Percentiles rank a stretch among this genome's conserved stretches.
These are phyloP conservation scores for Azorinus chamasolen DNA, from an alignment of 2,888 invertebrate genomes.

Conservation along the genomic window DNA sequence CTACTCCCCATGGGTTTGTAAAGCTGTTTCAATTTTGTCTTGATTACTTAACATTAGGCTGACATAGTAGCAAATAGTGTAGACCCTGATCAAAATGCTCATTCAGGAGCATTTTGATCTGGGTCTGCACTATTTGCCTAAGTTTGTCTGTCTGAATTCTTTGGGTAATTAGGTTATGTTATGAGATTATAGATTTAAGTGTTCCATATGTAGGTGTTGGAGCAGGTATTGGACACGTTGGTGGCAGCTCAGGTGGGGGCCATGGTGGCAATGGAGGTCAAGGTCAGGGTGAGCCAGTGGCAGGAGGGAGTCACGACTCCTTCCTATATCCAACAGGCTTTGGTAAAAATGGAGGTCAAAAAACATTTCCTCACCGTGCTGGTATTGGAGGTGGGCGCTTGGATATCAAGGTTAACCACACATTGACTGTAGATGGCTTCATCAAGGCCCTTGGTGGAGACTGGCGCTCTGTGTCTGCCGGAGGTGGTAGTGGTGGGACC, in stretches of 20 bases:
- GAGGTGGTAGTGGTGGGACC: conserved; percentile 79
- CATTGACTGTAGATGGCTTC: conserved; percentile 72
- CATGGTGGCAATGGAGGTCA: conserved; percentile 78
- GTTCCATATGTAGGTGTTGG: conserved; percentile 19
- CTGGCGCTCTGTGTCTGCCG: conserved; percentile 70
- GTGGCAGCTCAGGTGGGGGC: conserved; percentile 75
- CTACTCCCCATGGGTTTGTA: too few species aligned
- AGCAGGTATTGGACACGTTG: conserved; percentile 62
- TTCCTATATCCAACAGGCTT: conserved; percentile 69
- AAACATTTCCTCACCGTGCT: conserved; percentile 72
- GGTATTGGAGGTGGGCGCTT: conserved; percentile 75
- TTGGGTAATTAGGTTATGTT: too few species aligned
- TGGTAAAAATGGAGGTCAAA: conserved; percentile 77
- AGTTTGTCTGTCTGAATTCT: too few species aligned
- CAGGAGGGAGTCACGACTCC: conserved; percentile 71
- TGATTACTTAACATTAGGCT: too few species aligned
- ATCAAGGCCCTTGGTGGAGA: conserved; percentile 69
- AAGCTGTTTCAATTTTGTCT: too few species aligned
- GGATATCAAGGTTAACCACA: conserved; percentile 65
- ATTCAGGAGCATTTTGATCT: too few species aligned
- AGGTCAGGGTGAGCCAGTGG: conserved; percentile 63
- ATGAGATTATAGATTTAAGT: too few species aligned
- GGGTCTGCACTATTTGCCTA: too few species aligned
- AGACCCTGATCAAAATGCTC: too few species aligned
- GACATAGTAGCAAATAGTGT: too few species aligned